A percentile compares a stretch with the other conserved stretches of the same genome.
Evolutionary conservation across 35 echinoderm and acorn worm species (phyloP).

Genomic region (Anneissia japonica): DNA sequence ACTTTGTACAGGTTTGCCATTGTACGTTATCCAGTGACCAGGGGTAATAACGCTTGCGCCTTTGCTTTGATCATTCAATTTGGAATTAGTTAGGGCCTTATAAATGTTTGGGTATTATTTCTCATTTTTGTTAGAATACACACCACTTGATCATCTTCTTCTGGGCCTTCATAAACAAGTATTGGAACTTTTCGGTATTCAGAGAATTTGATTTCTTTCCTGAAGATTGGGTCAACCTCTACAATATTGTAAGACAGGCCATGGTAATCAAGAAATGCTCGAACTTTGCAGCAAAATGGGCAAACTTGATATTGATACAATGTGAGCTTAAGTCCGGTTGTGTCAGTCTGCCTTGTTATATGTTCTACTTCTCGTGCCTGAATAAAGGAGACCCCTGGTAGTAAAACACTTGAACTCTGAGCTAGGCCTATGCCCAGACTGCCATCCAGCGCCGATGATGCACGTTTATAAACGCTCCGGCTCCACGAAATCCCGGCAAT

Average conservation of each 20-base stretch:
- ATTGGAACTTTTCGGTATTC: slow-evolving; percentile 92
- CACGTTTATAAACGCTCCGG: background rate
- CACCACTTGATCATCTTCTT: slow-evolving; percentile 24
- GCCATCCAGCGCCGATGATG: background rate
- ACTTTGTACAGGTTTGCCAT: no score
- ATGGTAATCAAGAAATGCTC: slow-evolving; percentile 90
- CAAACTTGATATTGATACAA: slow-evolving; percentile 95
- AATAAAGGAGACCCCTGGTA: background rate
- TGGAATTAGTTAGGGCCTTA: no score
- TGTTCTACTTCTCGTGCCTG: background rate
- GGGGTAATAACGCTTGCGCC: no score
- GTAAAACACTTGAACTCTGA: background rate
- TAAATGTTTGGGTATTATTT: no score
- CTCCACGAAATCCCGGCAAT: background rate
- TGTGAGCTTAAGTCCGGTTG: slow-evolving; percentile 58
- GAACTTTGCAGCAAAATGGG: slow-evolving; percentile 95
- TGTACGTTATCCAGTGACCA: no score
- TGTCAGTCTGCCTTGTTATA: slow-evolving; percentile 27
- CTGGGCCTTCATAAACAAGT: slow-evolving; percentile 37
- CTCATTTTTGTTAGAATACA: no score
- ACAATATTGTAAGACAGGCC: slow-evolving; percentile 75
- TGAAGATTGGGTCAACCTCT: slow-evolving; percentile 74
- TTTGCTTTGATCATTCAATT: no score
- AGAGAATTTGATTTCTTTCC: slow-evolving; percentile 88
- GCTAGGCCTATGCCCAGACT: background rate